These are phyloP conservation scores for Anhinga rufa DNA, from an alignment of 2,113 vertebrate genomes.

Conservation along the genomic window DNA sequence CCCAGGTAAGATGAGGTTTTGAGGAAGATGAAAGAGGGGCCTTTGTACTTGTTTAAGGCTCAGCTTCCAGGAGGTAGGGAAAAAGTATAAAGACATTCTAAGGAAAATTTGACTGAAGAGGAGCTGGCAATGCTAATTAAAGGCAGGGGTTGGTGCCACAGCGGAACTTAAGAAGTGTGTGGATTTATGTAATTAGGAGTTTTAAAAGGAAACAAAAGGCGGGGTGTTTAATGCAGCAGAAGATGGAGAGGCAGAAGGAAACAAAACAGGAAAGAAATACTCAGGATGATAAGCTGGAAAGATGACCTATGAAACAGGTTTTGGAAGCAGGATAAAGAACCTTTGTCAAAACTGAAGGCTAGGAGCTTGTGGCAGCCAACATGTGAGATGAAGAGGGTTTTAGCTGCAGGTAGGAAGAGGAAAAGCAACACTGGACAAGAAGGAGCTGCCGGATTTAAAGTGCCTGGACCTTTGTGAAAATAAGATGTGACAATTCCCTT, in stretches of 20 bases:
- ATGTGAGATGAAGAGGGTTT: background rate
- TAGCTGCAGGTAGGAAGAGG: background rate
- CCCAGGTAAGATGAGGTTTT: background rate
- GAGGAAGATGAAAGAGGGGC: slow-evolving; percentile 8
- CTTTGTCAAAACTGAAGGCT: background rate
- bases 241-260: background rate
- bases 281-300: background rate
- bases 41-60: background rate
- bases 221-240: background rate
- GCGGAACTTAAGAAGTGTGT: background rate
- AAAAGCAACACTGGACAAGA: background rate
- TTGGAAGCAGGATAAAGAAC: background rate
- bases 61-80: background rate
- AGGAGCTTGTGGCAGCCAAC: background rate
- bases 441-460: background rate
- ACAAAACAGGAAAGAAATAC: background rate
- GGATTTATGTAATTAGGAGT: background rate
- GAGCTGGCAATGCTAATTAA: background rate
- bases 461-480: background rate
- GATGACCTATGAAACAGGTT: background rate
- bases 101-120: background rate
- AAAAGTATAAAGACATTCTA: background rate
- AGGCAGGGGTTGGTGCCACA: background rate
- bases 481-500: background rate
- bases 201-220: background rate